Evolutionary conservation across 2,797 vertebrate species (phyloP), one percentile per base, ranked within the genome.

Genomic region (Phrynocephalus guinanensis): DNA sequence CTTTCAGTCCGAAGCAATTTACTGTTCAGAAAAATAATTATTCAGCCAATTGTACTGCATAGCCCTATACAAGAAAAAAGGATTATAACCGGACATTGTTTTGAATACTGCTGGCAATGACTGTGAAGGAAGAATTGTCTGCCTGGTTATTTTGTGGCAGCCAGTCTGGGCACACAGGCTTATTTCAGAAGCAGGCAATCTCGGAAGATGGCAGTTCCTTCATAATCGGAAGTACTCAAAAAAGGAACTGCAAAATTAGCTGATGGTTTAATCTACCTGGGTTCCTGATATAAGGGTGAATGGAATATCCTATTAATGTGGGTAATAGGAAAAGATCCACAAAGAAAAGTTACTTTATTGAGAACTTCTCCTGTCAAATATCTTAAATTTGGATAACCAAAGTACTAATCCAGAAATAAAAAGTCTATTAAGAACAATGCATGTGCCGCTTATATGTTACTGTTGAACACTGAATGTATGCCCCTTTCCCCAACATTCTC

Each of bases 41-140:
- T 68, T 50, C 52, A 38, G 2, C 15, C 30, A 24, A 73, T 6
- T 80, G 33, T 28, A n/a, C 30, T 75, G 82, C 56, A 16, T 26
- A 3, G 13, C 52, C 60, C 18, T 50, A 52, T 18, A 82, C 30
- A 90, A 84, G 88, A 91, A 86, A 92, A 84, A 93, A 92, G 70
- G 87, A 83, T 91, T 93, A 91, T 87, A 89, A 86, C 89, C 38
- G 89, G 92, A 94, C 86, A 91, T 70, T 90, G 87, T 83, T 13
- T 89, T 88, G 1, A 84, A 13, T 15, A 92, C 87, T 91, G 92
- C 91, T 82, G 84, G 93, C 11, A 75, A 92, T 93, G 26, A 66
- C 26, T 9, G 7, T 44, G 56, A 84, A 66, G 63, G 50, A 15
- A 15, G 26, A 56, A 11, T 79, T 72, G n/a, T 38, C 77, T 22